Percentiles rank a stretch among this genome's conserved stretches.
phyloP scores from a whole-genome alignment of 2,797 vertebrate species.

The Neosilurus mollespiculum region DNA sequence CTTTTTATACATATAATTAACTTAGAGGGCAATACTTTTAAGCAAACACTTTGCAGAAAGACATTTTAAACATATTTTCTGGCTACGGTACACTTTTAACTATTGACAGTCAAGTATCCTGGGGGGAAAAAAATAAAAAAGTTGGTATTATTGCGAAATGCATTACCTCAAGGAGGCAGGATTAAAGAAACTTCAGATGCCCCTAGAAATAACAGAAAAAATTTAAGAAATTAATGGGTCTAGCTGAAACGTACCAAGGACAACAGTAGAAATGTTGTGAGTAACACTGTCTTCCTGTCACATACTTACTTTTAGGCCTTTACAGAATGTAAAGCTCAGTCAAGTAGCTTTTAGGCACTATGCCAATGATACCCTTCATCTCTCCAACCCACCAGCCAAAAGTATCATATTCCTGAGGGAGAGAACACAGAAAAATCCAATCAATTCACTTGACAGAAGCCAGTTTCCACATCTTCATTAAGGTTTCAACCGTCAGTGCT shows the following conservation, averaged over 20 bases:
- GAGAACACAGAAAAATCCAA: neutral
- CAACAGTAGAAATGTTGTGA: neutral
- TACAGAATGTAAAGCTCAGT: slow-evolving; percentile 89
- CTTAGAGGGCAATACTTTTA: neutral
- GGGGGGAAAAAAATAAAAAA: neutral
- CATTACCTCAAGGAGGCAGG: neutral
- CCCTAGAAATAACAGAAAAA: neutral
- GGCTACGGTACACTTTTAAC: neutral
- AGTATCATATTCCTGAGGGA: slow-evolving; percentile 86
- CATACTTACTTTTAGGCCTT: slow-evolving; percentile 78
- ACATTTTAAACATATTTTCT: neutral
- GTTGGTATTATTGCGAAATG: neutral
- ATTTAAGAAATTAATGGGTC: neutral
- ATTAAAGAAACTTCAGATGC: neutral
- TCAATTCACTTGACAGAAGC: slow-evolving; percentile 7
- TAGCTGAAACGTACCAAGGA: neutral
- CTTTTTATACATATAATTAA: neutral
- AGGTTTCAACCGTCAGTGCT: slow-evolving; percentile 6
- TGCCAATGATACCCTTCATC: slow-evolving; percentile 91
- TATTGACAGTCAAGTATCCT: neutral
- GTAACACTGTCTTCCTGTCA: neutral
- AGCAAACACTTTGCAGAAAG: neutral
- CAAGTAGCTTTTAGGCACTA: slow-evolving; percentile 95
- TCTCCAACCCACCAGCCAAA: slow-evolving; percentile 99
- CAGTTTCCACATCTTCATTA: slow-evolving; percentile 35